Evolutionary conservation across 2,888 invertebrate genomes (phyloP), one percentile per base, ranked within the genome.

Genomic region (Theodoxus fluviatilis): DNA sequence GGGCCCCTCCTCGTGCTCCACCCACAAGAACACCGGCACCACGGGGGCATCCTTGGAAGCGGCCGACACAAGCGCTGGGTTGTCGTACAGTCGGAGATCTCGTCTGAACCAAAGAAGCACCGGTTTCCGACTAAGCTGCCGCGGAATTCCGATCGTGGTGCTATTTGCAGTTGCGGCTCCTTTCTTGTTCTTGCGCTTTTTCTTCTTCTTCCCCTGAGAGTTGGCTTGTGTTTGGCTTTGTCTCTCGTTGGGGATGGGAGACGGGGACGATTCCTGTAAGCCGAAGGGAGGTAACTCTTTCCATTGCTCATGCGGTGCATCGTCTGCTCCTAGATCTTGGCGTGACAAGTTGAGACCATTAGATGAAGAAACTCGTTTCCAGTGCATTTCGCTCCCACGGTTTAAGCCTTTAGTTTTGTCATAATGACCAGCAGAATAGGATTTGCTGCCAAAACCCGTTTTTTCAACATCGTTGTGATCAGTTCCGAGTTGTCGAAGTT

Each of bases 81-180:
- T 80, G 67, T 80, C 79, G 72, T 80, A 73, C 1, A 78, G 25
- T 37, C 79, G 61, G 1, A 80, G 69, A 61, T 80, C 79, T 72
- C 78, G 70, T 25, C 79, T 64, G 22, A 80, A 69, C 79, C 78
- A 80, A 43, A 71, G 75, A 12, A 80, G 67, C 15, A 78, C 74
- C 40, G 79, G 78, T 52, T 72, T 73, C 52, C 67, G 73, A 28
- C 68, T 67, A 22, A 77, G 37, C 18, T 69, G 68, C 18, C 31
- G 67, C 25, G 28, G 7, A 35, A 6, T n/a, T 52, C 28, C 52
- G 25, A 52, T 52, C 28, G 52, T 52, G 25, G 1, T 25, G 25
- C 28, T 52, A 28, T 3, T 52, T 52, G 25, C 28, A 28, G 25
- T 52, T 52, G 25, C n/a, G 52, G 52, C 28, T 52, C 70, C 64